Evolutionary conservation across 2,113 vertebrate species (phyloP).

Genomic region (Perca flavescens): DNA sequence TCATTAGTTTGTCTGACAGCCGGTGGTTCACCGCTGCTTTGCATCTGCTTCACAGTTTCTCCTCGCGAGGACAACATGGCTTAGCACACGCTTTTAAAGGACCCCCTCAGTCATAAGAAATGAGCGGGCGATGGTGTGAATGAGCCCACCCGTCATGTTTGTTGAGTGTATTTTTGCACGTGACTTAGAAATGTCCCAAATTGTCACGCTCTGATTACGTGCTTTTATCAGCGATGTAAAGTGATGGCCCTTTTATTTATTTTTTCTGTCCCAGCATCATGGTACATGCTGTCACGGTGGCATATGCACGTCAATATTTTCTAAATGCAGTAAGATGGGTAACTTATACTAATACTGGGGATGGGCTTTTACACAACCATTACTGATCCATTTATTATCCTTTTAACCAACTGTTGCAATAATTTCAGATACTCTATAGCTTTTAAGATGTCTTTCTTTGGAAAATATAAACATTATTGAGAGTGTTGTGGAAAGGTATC

Average conservation of each 20-base stretch:
- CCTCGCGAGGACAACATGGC: not conserved
- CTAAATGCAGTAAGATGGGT: not conserved
- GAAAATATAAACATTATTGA: not conserved
- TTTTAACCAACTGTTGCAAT: not conserved
- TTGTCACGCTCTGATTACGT: not conserved
- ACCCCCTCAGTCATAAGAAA: not conserved
- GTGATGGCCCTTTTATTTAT: not conserved
- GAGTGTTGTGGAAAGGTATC: not conserved
- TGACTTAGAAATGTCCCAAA: not conserved
- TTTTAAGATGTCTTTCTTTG: not conserved
- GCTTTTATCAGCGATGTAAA: not conserved
- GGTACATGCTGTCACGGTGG: not conserved
- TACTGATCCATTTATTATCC: not conserved
- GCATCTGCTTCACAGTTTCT: not conserved
- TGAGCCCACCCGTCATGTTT: conserved; percentile 6
- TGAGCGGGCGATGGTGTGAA: not conserved
- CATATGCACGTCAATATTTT: not conserved
- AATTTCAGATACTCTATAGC: not conserved
- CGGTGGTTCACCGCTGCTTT: conserved; percentile 15
- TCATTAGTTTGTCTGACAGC: conserved; percentile 16
- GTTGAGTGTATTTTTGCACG: not conserved
- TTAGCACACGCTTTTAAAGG: conserved; percentile 12
- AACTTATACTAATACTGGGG: not conserved
- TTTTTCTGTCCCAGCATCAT: not conserved
- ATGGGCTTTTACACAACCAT: not conserved